These are phyloP conservation scores for Lycopodina hypogea DNA, from an alignment of 37 sponge, comb jelly and placozoan species.

Conservation along the genomic window DNA sequence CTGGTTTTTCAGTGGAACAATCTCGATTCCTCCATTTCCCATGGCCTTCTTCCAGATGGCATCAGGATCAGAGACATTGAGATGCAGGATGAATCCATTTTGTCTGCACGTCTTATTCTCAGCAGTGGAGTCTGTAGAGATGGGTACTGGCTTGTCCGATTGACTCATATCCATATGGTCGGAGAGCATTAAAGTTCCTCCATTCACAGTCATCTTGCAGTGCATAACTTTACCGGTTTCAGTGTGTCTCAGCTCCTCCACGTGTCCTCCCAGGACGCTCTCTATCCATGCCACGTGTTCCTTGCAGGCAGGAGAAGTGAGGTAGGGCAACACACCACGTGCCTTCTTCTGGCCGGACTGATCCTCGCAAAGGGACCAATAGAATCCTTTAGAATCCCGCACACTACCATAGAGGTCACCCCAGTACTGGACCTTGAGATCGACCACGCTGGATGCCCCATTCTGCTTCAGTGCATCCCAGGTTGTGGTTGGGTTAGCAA, in stretches of 20 bases:
- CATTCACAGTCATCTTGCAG: constrained; percentile 32
- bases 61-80: constrained; percentile 29
- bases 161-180: background rate
- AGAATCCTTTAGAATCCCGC: constrained; percentile 29
- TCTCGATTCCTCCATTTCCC: constrained; percentile 46
- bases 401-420: constrained; percentile 46
- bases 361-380: constrained; percentile 23
- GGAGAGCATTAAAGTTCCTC: constrained; percentile 20
- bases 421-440: constrained; percentile 60
- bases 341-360: background rate
- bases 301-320: constrained; percentile 48
- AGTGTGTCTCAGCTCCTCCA: constrained; percentile 15
- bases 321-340: constrained; percentile 29
- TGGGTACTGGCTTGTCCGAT: background rate
- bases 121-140: background rate
- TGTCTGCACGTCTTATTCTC: background rate
- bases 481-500: constrained; percentile 3
- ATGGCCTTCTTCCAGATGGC: constrained; percentile 61
- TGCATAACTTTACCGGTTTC: constrained; percentile 33
- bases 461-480: constrained; percentile 46
- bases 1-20: constrained; percentile 41
- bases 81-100: constrained; percentile 27
- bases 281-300: constrained; percentile 56
- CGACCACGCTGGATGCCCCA: constrained; percentile 33
- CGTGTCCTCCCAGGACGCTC: constrained; percentile 37